Percentiles rank a stretch among this genome's conserved stretches.
Conservation (phyloP, 2,888 invertebrate genomes). For the Caenorhabditis imperialis region DNA sequence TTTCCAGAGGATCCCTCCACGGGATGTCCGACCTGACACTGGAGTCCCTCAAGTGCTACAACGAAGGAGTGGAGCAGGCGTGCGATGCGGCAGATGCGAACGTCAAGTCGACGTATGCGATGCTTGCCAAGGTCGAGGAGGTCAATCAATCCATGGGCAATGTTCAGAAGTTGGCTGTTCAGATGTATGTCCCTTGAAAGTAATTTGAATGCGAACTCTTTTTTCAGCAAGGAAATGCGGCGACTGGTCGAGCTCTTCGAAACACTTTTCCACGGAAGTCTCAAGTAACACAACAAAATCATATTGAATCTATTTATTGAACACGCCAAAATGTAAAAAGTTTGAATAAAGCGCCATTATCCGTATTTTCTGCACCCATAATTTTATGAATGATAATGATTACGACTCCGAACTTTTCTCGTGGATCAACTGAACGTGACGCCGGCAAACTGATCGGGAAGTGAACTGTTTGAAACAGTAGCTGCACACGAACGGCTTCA, state of each 20-base stretch:
- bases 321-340: not conserved
- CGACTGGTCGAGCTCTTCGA: conserved; percentile 73
- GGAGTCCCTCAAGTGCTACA: conserved; percentile 73
- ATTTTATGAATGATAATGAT: too few species aligned
- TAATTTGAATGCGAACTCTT: not conserved
- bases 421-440: conserved; percentile 46
- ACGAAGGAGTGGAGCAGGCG: conserved; percentile 65
- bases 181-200: conserved; percentile 64
- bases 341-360: not conserved
- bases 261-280: conserved; percentile 61
- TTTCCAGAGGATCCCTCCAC: conserved; percentile 68
- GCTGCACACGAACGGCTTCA: conserved; percentile 57
- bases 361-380: conserved; percentile 7
- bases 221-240: conserved; percentile 72
- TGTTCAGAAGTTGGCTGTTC: conserved; percentile 67
- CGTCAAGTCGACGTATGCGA: conserved; percentile 73
- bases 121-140: conserved; percentile 76
- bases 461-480: conserved; percentile 51
- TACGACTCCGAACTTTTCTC: too few species aligned
- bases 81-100: conserved; percentile 75
- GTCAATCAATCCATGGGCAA: conserved; percentile 70
- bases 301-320: not conserved
- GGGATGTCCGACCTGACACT: conserved; percentile 75
- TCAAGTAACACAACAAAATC: conserved; percentile 27
- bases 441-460: conserved; percentile 50